These are phyloP conservation scores for Poecilia latipinna DNA, from an alignment of 2,113 vertebrate species.

Conservation along the genomic window DNA sequence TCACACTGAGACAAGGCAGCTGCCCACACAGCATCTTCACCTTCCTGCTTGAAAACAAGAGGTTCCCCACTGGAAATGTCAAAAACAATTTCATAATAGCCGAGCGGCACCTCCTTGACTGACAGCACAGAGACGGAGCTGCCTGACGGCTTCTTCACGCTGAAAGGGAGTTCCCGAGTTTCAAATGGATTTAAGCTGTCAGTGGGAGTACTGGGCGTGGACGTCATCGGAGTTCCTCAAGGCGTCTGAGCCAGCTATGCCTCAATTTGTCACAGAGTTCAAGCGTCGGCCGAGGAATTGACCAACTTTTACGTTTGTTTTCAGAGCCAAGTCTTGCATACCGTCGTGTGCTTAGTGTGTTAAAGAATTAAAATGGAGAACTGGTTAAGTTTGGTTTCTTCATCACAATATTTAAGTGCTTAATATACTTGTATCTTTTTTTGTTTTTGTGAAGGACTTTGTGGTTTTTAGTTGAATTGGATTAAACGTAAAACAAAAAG, in stretches of 20 bases:
- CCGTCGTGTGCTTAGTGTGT: not conserved
- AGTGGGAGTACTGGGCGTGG: conserved; percentile 29
- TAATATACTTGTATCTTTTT: too few species aligned
- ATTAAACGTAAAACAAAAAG: too few species aligned
- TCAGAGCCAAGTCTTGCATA: not conserved
- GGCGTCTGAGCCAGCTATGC: conserved; percentile 19
- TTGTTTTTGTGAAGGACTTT: not conserved
- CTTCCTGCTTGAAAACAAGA: conserved; percentile 47
- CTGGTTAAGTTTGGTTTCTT: not conserved
- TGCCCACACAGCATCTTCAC: conserved; percentile 31
- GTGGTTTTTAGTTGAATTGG: not conserved
- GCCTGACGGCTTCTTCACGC: conserved; percentile 23
- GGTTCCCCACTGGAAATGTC: conserved; percentile 51
- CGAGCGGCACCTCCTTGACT: conserved; percentile 27
- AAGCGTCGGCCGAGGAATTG: not conserved
- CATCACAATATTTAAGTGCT: too few species aligned
- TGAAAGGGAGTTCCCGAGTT: conserved; percentile 41
- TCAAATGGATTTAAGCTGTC: conserved; percentile 21
- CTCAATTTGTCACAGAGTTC: conserved; percentile 18
- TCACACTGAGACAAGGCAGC: conserved; percentile 13
- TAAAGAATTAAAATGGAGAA: not conserved
- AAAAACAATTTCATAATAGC: conserved; percentile 49
- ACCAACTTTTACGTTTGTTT: conserved; percentile 5
- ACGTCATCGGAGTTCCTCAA: conserved; percentile 40
- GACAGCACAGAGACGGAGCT: conserved; percentile 21